Percentiles rank a stretch among this genome's conserved stretches.
These are phyloP conservation scores for Eupithecia insigniata DNA, from an alignment of 2,888 invertebrate genomes.

Conservation along the genomic window DNA sequence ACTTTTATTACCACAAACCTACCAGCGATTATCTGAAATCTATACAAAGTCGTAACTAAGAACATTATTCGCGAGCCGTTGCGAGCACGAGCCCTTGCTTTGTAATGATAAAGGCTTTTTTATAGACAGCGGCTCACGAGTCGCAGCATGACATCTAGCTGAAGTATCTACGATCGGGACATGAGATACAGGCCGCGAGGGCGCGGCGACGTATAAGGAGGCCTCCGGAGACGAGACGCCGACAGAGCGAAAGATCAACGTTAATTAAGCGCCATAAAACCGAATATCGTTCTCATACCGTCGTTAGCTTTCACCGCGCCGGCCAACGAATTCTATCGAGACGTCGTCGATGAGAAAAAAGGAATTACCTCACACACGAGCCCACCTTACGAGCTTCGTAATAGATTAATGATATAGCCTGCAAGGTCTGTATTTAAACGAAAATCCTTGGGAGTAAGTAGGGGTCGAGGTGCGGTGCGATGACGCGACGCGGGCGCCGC, in stretches of 20 bases:
- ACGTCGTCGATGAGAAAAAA: slow-evolving; percentile 60
- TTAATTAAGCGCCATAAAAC: slow-evolving; percentile 82
- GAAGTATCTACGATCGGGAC: slow-evolving; percentile 67
- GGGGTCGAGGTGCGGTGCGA: slow-evolving; percentile 50
- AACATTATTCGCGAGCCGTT: slow-evolving; percentile 37
- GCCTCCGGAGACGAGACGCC: slow-evolving; percentile 59
- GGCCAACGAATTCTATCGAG: slow-evolving; percentile 65
- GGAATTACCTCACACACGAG: slow-evolving; percentile 68
- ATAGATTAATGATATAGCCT: slow-evolving; percentile 83
- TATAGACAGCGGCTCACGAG: slow-evolving; percentile 50
- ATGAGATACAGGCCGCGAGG: slow-evolving; percentile 70
- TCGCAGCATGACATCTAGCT: slow-evolving; percentile 65
- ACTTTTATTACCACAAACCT: slow-evolving; percentile 48
- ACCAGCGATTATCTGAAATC: slow-evolving; percentile 38
- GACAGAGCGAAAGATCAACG: slow-evolving; percentile 74
- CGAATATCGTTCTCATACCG: slow-evolving; percentile 73
- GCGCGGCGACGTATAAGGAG: slow-evolving; percentile 65
- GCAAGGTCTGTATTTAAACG: slow-evolving; percentile 74
- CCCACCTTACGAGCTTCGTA: slow-evolving; percentile 69
- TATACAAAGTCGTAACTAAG: slow-evolving; percentile 36
- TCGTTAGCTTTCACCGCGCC: slow-evolving; percentile 75
- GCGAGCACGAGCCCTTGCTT: slow-evolving; percentile 29
- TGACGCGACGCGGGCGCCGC: slow-evolving; percentile 57
- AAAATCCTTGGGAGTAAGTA: slow-evolving; percentile 57
- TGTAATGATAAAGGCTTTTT: slow-evolving; percentile 55